A percentile compares a stretch with the other conserved stretches of the same genome.
These are phyloP conservation scores for Scaeva pyrastri DNA, from an alignment of 2,888 invertebrate species.

Conservation along the genomic window DNA sequence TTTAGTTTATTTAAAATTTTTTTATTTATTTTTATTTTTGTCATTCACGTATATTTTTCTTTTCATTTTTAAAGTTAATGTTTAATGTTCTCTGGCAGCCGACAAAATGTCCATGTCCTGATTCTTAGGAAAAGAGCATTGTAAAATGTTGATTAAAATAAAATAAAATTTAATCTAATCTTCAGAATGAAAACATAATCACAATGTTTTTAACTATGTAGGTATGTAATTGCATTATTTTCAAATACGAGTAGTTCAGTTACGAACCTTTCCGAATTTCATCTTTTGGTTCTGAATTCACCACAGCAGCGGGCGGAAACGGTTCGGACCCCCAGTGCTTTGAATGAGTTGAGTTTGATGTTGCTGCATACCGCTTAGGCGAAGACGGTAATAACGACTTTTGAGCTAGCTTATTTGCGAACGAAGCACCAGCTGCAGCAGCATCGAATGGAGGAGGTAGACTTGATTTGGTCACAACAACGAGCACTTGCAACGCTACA, in stretches of 20 bases:
- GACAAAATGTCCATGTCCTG: no score
- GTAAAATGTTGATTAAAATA: no score
- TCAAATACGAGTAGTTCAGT: slow-evolving; percentile 50
- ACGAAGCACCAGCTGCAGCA: slow-evolving; percentile 1
- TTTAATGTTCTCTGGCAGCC: no score
- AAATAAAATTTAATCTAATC: no score
- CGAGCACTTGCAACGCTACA: slow-evolving; percentile 46
- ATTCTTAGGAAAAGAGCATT: no score
- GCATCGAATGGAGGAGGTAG: slow-evolving; percentile 37
- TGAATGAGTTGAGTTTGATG: slow-evolving; percentile 17
- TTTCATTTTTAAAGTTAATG: no score
- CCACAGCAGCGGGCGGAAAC: slow-evolving; percentile 42
- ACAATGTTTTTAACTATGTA: no score
- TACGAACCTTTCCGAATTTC: slow-evolving; percentile 59
- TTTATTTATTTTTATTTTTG: no score
- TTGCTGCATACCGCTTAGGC: slow-evolving; percentile 64
- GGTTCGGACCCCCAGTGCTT: slow-evolving; percentile 45
- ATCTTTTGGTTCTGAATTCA: slow-evolving; percentile 47
- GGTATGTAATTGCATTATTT: slow-evolving; percentile 16
- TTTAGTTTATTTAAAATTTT: no score
- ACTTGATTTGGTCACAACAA: slow-evolving; percentile 52
- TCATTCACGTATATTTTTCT: no score
- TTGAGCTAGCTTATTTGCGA: slow-evolving; percentile 26
- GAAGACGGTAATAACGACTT: slow-evolving; percentile 42
- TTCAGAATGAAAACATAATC: no score